Evolutionary conservation across 2,888 invertebrate genomes (phyloP), one percentile per base, ranked within the genome.

Genomic region (Catocala nupta): DNA sequence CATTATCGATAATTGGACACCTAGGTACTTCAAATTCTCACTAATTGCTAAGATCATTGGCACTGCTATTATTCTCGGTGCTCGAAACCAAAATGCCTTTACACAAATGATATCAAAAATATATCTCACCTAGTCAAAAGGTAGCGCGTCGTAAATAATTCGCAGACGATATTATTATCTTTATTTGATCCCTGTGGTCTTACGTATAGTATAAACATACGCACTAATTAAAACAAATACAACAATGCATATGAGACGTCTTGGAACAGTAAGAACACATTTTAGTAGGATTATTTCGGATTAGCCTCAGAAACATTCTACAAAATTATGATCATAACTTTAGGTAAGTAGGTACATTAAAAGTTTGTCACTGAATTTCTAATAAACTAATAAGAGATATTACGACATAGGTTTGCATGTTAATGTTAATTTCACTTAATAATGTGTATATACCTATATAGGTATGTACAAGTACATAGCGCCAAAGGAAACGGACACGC

Each of bases 71-170:
- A 39, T 8, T 39, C 9, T 8, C 6, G 36, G 9, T 39, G 36
- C 6, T 39, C 36, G 9, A 39, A 39, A 39, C 36, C 36, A 39
- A 8, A 8, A 8, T 39, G 0, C 36, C 36, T 39, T 39, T 39
- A 39, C 36, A 1, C 36, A 7, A 39, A 39, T 39, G 36, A 25
- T 25, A 25, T 25, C 4, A 25, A 25, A 25, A 25, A 25, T 25
- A 25, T 25, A 25, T 25, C 25, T 25, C 9, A 39, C 6, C 36
- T 8, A 7, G 36, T 39, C 36, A 39, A 39, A 39, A 45, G 45
- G 45, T 45, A 45, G 45, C 45, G 45, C 45, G 45, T 3, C 13
- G 7, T 45, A 45, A 45, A 45, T 45, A 45, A 45, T 45, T 45
- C 5, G n/a, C 45, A 45, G 45, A 45, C 45, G 45, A 12, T 45